Conservation (phyloP, 1,140 invertebrate genomes). For the Lordiphosa stackelbergi region DNA sequence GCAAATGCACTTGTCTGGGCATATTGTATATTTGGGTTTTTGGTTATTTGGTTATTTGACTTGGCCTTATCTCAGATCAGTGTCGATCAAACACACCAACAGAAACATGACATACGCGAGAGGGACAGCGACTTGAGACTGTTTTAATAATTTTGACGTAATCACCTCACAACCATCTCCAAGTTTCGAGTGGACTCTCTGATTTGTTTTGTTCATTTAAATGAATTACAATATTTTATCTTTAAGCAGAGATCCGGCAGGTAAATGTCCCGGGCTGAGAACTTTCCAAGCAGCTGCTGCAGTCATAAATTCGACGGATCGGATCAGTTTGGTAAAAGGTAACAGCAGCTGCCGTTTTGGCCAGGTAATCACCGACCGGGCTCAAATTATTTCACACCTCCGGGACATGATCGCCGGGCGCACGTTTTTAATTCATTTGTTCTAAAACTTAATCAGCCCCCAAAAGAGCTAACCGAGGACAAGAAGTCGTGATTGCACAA, state of each 20-base stretch:
- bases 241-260: constrained; percentile 53
- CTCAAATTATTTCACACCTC: constrained; percentile 62
- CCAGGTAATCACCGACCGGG: constrained; percentile 42
- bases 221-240: constrained; percentile 74
- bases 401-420: constrained; percentile 15
- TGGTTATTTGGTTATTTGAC: constrained; percentile 48
- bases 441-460: constrained; percentile 70
- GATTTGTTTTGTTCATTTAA: constrained; percentile 75
- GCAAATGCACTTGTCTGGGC: constrained; percentile 69
- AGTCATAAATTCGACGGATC: constrained; percentile 34
- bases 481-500: constrained; percentile 75
- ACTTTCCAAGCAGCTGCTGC: constrained; percentile 50
- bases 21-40: constrained; percentile 31
- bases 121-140: constrained; percentile 45
- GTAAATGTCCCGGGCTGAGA: constrained; percentile 16
- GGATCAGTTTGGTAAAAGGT: constrained; percentile 6
- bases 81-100: constrained; percentile 60
- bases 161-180: constrained; percentile 72
- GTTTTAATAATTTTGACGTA: constrained; percentile 75
- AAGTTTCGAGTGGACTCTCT: constrained; percentile 26
- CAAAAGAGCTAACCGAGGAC: constrained; percentile 37
- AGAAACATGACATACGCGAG: constrained; percentile 54
- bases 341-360: constrained; percentile 25
- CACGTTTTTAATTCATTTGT: constrained; percentile 75
- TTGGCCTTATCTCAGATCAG: constrained; percentile 66